phyloP scores from a whole-genome alignment of 2,888 invertebrate genomes.

The Tinea trinotella region DNA sequence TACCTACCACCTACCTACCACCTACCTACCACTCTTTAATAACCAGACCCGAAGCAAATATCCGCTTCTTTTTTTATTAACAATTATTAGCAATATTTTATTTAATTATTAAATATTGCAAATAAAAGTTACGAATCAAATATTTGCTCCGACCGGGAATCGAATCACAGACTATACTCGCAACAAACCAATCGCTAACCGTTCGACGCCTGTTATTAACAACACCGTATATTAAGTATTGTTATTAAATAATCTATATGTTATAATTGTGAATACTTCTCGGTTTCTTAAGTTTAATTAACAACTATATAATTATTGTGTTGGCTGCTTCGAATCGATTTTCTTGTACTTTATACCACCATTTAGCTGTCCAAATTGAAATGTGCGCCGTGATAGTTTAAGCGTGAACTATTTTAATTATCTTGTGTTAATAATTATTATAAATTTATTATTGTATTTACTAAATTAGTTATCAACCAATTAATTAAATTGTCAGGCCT shows the following conservation, averaged over 20 bases:
- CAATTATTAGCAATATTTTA: no score
- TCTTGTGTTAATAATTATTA: neutral
- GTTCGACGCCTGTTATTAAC: no score
- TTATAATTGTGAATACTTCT: slow-evolving; percentile 47
- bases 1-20: no score
- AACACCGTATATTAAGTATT: no score
- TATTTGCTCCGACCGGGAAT: no score
- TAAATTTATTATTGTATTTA: neutral
- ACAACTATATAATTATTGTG: slow-evolving; percentile 52
- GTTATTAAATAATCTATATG: neutral
- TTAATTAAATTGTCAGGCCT: neutral
- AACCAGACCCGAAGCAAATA: no score
- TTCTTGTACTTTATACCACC: slow-evolving; percentile 30
- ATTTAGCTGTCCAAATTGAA: slow-evolving; percentile 10
- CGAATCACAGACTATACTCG: no score
- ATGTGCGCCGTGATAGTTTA: slow-evolving; percentile 9
- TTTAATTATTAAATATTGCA: no score
- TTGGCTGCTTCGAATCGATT: slow-evolving; percentile 41
- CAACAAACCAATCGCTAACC: no score
- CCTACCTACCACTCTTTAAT: no score
- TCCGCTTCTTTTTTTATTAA: no score
- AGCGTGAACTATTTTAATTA: slow-evolving; percentile 16
- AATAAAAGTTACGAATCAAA: no score
- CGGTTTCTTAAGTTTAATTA: slow-evolving; percentile 54
- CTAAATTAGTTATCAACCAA: neutral